Evolutionary conservation across 2,113 vertebrate genomes (phyloP).

Genomic region (Kryptolebias marmoratus): DNA sequence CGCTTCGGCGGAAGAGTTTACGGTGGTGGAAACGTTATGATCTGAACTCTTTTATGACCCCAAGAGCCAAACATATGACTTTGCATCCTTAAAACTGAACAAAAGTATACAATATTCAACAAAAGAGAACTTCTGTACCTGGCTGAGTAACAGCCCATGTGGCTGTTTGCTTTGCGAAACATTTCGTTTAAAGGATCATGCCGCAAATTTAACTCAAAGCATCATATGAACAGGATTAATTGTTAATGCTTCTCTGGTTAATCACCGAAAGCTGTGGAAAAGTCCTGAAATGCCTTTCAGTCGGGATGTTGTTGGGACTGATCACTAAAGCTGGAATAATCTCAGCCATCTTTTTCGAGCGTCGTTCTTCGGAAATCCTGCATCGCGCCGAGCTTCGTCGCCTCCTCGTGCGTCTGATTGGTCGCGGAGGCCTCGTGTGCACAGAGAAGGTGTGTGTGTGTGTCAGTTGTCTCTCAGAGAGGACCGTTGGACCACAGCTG

Average conservation of each 20-base stretch:
- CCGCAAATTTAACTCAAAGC: neutral
- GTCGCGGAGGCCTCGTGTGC: slow-evolving; percentile 39
- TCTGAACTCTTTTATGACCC: too few species aligned
- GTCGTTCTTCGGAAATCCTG: neutral
- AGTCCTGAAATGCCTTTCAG: neutral
- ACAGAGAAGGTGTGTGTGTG: slow-evolving; percentile 19
- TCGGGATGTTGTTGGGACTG: neutral
- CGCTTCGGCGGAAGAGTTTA: too few species aligned
- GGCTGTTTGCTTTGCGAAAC: neutral
- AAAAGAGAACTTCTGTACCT: too few species aligned
- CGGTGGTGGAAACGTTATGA: too few species aligned
- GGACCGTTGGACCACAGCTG: slow-evolving; percentile 63
- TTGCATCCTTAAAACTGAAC: too few species aligned
- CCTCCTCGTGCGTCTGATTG: slow-evolving; percentile 36
- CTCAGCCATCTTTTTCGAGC: too few species aligned
- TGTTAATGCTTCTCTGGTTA: neutral
- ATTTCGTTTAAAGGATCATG: neutral
- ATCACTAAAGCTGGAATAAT: neutral
- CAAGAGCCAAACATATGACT: too few species aligned
- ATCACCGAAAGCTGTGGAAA: neutral
- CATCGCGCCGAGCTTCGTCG: neutral
- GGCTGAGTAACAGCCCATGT: too few species aligned
- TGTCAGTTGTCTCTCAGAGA: slow-evolving; percentile 40
- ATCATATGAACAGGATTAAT: neutral
- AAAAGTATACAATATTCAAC: too few species aligned